These are phyloP conservation scores for Seriola quinqueradiata DNA, from an alignment of 2,113 vertebrate genomes.

Conservation along the genomic window DNA sequence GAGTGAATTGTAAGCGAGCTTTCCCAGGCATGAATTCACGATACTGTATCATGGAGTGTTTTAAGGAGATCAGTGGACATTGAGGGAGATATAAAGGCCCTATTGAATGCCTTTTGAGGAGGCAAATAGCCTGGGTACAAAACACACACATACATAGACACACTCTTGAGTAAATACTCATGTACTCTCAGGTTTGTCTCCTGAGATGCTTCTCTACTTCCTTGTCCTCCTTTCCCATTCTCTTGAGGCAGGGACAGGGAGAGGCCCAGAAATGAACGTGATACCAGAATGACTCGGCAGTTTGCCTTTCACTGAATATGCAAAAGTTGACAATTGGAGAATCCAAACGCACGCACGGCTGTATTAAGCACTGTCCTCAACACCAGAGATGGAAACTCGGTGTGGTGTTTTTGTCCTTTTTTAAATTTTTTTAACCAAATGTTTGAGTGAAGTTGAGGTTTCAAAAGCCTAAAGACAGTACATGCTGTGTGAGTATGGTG, in stretches of 20 bases:
- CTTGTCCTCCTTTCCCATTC: conserved; percentile 14
- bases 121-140: conserved; percentile 33
- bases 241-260: conserved; percentile 25
- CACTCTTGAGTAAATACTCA: conserved; percentile 44
- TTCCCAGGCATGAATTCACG: conserved; percentile 5
- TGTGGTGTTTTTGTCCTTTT: conserved; percentile 3
- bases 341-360: conserved; percentile 7
- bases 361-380: conserved; percentile 21
- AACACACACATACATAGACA: conserved; percentile 13
- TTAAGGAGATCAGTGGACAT: conserved; percentile 27
- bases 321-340: conserved; percentile 51
- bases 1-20: neutral
- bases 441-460: conserved; percentile 24
- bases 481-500: conserved; percentile 17
- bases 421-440: neutral
- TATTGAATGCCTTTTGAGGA: conserved; percentile 43
- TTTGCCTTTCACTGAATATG: conserved; percentile 69
- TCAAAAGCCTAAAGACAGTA: conserved; percentile 15
- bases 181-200: conserved; percentile 43
- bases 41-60: conserved; percentile 4
- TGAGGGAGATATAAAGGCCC: conserved; percentile 39
- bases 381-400: conserved; percentile 20
- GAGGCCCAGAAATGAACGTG: conserved; percentile 57
- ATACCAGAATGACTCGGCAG: conserved; percentile 67
- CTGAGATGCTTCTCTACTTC: conserved; percentile 28